These are phyloP conservation scores for Gastracanthus pulcherrimus DNA, from an alignment of 2,888 invertebrate species.

Conservation along the genomic window DNA sequence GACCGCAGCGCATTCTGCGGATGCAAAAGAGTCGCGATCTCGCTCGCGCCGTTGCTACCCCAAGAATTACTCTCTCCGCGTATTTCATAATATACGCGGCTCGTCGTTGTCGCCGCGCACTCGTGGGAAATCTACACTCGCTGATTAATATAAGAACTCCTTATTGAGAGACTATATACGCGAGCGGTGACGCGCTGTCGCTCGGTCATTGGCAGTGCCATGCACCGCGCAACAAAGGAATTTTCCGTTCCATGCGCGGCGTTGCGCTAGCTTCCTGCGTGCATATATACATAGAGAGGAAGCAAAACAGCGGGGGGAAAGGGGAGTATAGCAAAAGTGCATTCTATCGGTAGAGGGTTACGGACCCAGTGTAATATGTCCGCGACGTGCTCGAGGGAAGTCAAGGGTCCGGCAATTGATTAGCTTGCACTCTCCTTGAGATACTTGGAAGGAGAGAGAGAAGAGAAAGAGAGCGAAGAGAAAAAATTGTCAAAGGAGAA, in stretches of 20 bases:
- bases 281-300: neutral
- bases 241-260: slow-evolving; percentile 32
- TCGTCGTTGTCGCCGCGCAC: slow-evolving; percentile 25
- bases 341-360: slow-evolving; percentile 21
- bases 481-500: slow-evolving; percentile 26
- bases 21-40: slow-evolving; percentile 34
- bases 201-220: slow-evolving; percentile 34
- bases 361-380: slow-evolving; percentile 2
- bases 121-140: slow-evolving; percentile 57
- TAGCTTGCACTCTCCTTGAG: slow-evolving; percentile 29
- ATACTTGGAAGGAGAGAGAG: neutral
- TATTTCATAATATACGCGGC: slow-evolving; percentile 2
- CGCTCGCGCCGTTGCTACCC: slow-evolving; percentile 40
- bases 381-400: slow-evolving; percentile 9
- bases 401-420: slow-evolving; percentile 47
- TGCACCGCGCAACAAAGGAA: slow-evolving; percentile 26
- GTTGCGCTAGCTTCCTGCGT: neutral
- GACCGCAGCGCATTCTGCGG: neutral
- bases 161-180: slow-evolving; percentile 32
- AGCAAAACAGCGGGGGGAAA: neutral
- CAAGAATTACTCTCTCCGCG: neutral
- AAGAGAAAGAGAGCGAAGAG: neutral
- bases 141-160: slow-evolving; percentile 56
- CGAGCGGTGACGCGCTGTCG: neutral
- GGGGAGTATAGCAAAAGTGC: slow-evolving; percentile 9